Percentiles rank a stretch among this genome's conserved stretches.
Conservation (phyloP, 2,797 vertebrate genomes). For the Hipposideros larvatus region DNA sequence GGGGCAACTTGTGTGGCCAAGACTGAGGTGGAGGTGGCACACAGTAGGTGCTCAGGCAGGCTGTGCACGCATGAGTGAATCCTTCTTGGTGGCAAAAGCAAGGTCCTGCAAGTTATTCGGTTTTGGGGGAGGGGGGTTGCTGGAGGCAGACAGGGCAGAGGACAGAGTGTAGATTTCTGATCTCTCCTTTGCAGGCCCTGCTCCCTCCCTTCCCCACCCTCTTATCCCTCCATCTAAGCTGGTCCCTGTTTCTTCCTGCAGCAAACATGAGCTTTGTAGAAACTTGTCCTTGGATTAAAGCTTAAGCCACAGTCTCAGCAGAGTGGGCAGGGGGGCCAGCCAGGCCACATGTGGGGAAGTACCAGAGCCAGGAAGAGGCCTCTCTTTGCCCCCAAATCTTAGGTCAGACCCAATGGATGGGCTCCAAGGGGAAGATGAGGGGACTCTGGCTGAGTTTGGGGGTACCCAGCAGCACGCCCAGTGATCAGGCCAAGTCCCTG, state of each 20-base stretch:
- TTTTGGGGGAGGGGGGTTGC: background rate
- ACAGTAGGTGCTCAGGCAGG: background rate
- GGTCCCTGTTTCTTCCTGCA: constrained; percentile 22
- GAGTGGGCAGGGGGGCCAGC: background rate
- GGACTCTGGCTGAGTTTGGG: background rate
- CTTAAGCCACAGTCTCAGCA: constrained; percentile 53
- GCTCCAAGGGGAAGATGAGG: background rate
- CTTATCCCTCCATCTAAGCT: constrained; percentile 72
- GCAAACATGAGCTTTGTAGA: constrained; percentile 69
- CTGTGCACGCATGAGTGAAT: background rate
- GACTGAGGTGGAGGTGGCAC: background rate
- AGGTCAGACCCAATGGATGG: background rate
- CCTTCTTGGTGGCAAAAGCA: background rate
- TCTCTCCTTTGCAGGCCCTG: background rate
- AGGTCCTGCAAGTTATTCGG: background rate
- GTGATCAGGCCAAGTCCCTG: background rate
- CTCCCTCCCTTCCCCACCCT: background rate
- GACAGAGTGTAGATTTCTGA: background rate
- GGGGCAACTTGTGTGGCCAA: background rate
- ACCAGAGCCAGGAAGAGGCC: background rate
- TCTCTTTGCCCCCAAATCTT: background rate
- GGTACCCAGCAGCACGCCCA: background rate
- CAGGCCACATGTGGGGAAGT: background rate
- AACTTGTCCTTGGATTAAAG: constrained; percentile 75
- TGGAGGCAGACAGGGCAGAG: background rate